Base-by-base conservation (phyloP, 1,140 invertebrate genomes). In the Elysia chlorotica region DNA sequence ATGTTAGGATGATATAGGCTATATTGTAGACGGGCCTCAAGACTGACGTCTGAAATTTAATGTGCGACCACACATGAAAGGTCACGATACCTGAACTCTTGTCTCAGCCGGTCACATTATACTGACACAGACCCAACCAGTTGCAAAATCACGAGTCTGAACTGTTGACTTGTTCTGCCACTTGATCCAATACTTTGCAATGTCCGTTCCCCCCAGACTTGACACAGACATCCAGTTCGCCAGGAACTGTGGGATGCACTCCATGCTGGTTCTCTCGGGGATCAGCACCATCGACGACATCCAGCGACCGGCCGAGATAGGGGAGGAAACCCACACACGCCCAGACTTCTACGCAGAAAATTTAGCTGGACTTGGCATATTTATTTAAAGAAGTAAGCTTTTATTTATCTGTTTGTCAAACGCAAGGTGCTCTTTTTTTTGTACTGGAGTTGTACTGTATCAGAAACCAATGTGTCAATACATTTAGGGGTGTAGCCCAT, bases 181-280 rank as follows among this genome's bases (percentile, higher is more conserved):
- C 41, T 14, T 10, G 10, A 48, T 48, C n/a, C n/a, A 14, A 14
- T n/a, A n/a, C 3, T 56, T 57, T 4, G 35, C 10, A 4, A 10
- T 33, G 19, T 72, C 37, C 37, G 17, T 38, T 23, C 48, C n/a
- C 76, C 65, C 54, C 73, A 83, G 81, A 54, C 48, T 81, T 41
- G 69, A 77, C 56, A 80, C 80, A 56, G 81, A 83, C 57, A 81
- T 83, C n/a, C 63, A 54, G 2, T 73, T 81, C 73, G 81, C 78
- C 54, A 76, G 77, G 30, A 67, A 66, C 3, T 80, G 79, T 75
- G 76, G 78, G 5, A 66, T 83, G 28, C 73, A 79, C 19, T 83
- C 81, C 0, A 28, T 81, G 10, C 65, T 83, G 5, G 81, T 83
- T 0, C 57, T 83, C 36, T 73, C 75, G 53, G 81, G 81, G 10